phyloP scores from a whole-genome alignment of 2,888 invertebrate species.

The Lamproptera curius region DNA sequence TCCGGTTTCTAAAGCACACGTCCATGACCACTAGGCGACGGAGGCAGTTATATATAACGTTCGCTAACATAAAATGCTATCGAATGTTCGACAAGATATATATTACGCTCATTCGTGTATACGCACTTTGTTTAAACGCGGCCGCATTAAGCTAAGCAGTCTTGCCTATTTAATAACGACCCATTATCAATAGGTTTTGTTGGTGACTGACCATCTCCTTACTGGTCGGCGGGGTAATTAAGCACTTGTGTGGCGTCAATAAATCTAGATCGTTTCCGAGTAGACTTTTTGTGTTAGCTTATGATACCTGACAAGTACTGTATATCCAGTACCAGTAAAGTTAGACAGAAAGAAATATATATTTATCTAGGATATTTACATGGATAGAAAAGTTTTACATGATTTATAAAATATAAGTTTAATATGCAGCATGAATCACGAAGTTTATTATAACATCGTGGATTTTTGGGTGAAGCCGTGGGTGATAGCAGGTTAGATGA shows the following conservation, averaged over 20 bases:
- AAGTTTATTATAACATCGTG: too few species aligned
- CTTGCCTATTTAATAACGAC: conserved; percentile 11
- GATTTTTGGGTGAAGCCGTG: too few species aligned
- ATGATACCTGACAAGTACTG: not conserved
- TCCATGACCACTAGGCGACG: not conserved
- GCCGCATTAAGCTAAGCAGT: conserved; percentile 2
- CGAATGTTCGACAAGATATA: not conserved
- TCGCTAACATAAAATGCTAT: not conserved
- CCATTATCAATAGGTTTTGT: conserved; percentile 2
- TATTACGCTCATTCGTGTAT: too few species aligned
- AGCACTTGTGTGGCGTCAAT: conserved; percentile 4
- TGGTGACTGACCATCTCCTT: not conserved
- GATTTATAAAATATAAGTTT: too few species aligned
- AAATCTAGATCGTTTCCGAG: conserved; percentile 5
- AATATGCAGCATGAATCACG: too few species aligned
- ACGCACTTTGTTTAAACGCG: too few species aligned
- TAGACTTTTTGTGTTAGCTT: not conserved
- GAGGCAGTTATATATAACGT: not conserved
- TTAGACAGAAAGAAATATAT: not conserved
- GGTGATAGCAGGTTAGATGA: too few species aligned
- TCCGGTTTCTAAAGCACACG: not conserved
- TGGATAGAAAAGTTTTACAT: too few species aligned
- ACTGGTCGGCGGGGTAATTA: conserved; percentile 4
- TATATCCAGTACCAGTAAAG: not conserved
- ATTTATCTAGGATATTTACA: too few species aligned